Percentiles rank a stretch among this genome's conserved stretches.
These are phyloP conservation scores for Nymphalis c-album DNA, from an alignment of 2,888 invertebrate species.

Conservation along the genomic window DNA sequence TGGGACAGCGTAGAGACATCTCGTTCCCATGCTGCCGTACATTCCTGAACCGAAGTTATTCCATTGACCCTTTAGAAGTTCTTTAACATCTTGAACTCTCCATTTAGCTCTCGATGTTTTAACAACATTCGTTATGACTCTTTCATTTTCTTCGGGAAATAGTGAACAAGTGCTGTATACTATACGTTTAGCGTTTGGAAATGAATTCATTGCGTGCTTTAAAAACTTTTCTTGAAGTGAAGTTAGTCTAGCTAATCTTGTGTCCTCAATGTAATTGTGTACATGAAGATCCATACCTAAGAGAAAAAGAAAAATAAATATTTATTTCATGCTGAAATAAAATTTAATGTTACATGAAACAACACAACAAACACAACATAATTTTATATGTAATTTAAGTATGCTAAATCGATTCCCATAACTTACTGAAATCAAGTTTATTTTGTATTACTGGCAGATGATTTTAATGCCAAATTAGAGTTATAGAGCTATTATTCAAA, in stretches of 20 bases:
- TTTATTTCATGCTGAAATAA: no score
- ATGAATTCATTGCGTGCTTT: constrained; percentile 90
- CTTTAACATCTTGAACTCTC: constrained; percentile 83
- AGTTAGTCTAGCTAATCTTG: constrained; percentile 84
- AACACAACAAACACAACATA: no score
- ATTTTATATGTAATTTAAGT: no score
- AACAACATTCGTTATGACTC: constrained; percentile 89
- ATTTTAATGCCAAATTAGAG: no score
- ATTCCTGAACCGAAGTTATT: constrained; percentile 84
- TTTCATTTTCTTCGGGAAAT: constrained; percentile 94
- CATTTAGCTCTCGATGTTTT: constrained; percentile 80
- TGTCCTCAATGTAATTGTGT: constrained; percentile 69
- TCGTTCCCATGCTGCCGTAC: constrained; percentile 84
- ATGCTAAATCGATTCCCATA: no score
- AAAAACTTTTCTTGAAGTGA: constrained; percentile 91
- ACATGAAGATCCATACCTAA: constrained; percentile 72
- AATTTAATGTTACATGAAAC: no score
- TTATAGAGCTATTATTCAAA: no score
- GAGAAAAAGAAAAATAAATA: background rate
- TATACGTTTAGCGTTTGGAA: constrained; percentile 91
- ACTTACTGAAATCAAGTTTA: no score
- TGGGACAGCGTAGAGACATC: constrained; percentile 90
- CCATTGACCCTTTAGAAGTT: constrained; percentile 84
- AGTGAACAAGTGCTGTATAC: constrained; percentile 98
- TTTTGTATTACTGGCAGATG: no score